Percentiles rank a stretch among this genome's conserved stretches.
phyloP scores from a whole-genome alignment of 1,140 invertebrate genomes.

The Sitophilus oryzae region DNA sequence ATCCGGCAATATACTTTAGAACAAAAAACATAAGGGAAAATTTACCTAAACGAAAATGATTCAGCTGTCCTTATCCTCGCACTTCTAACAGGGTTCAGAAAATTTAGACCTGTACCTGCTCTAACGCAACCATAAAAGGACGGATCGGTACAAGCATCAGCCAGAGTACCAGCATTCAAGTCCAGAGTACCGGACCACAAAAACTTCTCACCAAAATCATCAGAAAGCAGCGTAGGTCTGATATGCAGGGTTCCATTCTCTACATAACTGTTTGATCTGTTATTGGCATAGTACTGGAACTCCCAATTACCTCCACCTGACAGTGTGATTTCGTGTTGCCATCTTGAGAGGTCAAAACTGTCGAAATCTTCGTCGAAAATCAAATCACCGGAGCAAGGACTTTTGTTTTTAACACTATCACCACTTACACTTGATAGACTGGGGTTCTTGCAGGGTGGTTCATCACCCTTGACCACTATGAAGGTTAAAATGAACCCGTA shows the following conservation, averaged over 20 bases:
- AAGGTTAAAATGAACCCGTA: not conserved
- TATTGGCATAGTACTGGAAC: constrained; percentile 64
- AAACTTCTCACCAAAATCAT: constrained; percentile 52
- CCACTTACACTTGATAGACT: not conserved
- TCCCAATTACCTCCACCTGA: constrained; percentile 65
- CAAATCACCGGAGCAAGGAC: constrained; percentile 47
- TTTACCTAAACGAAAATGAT: constrained; percentile 59
- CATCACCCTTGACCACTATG: not conserved
- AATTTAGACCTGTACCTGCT: constrained; percentile 43
- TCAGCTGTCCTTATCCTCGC: constrained; percentile 58
- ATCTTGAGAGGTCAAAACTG: constrained; percentile 52
- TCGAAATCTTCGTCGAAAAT: constrained; percentile 64
- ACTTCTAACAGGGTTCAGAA: constrained; percentile 58
- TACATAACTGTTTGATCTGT: constrained; percentile 55
- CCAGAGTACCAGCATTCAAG: constrained; percentile 51
- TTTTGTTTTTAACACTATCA: not conserved
- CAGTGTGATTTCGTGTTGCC: constrained; percentile 64
- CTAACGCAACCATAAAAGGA: constrained; percentile 48
- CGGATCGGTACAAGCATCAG: constrained; percentile 57
- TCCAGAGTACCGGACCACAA: constrained; percentile 51
- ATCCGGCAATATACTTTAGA: too few species aligned
- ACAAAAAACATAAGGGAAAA: too few species aligned
- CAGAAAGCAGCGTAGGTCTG: constrained; percentile 53
- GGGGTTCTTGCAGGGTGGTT: not conserved
- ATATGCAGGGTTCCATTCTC: constrained; percentile 53